Percentiles rank a stretch among this genome's conserved stretches.
These are phyloP conservation scores for Myathropa florea DNA, from an alignment of 2,888 invertebrate species.

Conservation along the genomic window DNA sequence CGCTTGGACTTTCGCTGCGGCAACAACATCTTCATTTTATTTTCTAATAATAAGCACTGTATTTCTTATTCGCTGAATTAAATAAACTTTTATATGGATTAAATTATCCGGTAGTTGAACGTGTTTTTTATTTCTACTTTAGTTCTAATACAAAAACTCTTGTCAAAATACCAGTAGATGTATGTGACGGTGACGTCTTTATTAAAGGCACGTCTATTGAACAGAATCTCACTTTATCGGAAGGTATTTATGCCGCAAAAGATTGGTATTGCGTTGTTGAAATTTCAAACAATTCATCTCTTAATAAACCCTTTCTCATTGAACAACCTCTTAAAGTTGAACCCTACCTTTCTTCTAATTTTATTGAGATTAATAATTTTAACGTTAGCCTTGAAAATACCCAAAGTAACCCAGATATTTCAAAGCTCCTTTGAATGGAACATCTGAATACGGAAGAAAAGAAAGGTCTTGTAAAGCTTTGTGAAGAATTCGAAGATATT, in stretches of 20 bases:
- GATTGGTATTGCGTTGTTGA: constrained; percentile 29
- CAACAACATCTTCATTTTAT: no score
- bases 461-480: constrained; percentile 32
- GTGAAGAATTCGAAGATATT: constrained; percentile 32
- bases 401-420: constrained; percentile 2
- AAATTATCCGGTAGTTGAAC: no score
- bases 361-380: constrained; percentile 28
- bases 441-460: constrained; percentile 49
- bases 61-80: no score
- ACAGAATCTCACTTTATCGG: constrained; percentile 5
- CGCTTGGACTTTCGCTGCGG: no score
- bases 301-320: not conserved
- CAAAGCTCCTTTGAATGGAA: constrained; percentile 5
- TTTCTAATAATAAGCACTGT: no score
- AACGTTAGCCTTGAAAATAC: not conserved
- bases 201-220: constrained; percentile 14
- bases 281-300: not conserved
- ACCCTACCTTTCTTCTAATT: not conserved
- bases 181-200: constrained; percentile 16
- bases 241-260: constrained; percentile 22
- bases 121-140: no score
- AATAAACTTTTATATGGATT: no score
- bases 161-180: constrained; percentile 28
- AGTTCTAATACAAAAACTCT: constrained; percentile 30
- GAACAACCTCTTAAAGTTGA: constrained; percentile 5